Base-by-base conservation (phyloP, 2,888 invertebrate species). In the Mylabris sibirica region DNA sequence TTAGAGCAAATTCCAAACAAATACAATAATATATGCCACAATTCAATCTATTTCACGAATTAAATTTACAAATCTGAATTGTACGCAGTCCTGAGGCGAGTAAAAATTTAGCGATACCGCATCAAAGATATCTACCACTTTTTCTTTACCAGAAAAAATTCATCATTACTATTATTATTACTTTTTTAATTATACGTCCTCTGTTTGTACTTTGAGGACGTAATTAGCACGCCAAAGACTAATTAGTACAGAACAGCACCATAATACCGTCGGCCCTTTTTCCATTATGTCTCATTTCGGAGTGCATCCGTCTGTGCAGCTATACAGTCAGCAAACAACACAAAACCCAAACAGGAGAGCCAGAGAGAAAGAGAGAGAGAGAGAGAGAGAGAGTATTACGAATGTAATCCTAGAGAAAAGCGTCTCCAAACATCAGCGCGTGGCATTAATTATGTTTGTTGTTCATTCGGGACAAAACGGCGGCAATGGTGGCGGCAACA, bases 201-300 rank as follows among this genome's bases (percentile, higher is more conserved):
- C 74, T 70, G 78, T 74, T 76, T 75, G 77, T 75, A 76, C 75
- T 79, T 77, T 78, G 78, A 79, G 75, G 75, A 74, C 76, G 76
- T 78, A 79, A 80, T 80, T 79, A 78, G 78, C 77, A 75, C 77
- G 76, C 76, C 76, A 77, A 77, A 76, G 78, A 77, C 78, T 79
- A 79, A 80, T 80, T 80, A 80, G 77, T 65, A 74, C 66, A 69
- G 69, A 72, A 64, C 66, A 65, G 59, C 69, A 57, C 35, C 63
- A 64, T 41, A 41, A 60, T 69, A 74, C 75, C 72, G 73, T 67
- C 69, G 77, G 74, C 71, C 74, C 69, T 67, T 76, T 73, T 72
- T 67, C 72, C 68, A 74, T 74, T 75, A 9, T 53, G 70, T 76
- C 71, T 66, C 69, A 49, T 72, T 72, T 68, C 71, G 70, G 74